These are phyloP conservation scores for Prostheceraeus crozeri DNA, from an alignment of 2,888 invertebrate genomes.

Conservation along the genomic window DNA sequence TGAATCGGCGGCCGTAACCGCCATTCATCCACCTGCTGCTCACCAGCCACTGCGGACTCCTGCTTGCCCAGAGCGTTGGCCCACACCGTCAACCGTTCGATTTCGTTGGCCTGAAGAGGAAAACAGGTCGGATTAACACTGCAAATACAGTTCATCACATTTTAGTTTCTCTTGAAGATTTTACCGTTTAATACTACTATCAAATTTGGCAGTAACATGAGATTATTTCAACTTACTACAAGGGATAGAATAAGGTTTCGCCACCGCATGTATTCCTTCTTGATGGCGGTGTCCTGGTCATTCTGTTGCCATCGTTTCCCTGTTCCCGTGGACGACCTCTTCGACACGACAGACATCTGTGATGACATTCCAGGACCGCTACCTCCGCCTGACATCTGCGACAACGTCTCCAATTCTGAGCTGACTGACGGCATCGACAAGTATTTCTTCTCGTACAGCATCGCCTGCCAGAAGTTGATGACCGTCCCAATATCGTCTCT, in stretches of 20 bases:
- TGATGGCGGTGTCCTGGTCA: constrained; percentile 25
- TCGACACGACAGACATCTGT: no score
- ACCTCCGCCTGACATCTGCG: background rate
- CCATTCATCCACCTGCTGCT: constrained; percentile 75
- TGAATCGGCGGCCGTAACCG: constrained; percentile 68
- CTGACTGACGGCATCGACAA: constrained; percentile 43
- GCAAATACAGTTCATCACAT: constrained; percentile 4
- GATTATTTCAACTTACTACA: constrained; percentile 63
- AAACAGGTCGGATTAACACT: background rate
- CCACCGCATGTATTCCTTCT: constrained; percentile 83
- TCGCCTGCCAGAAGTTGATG: constrained; percentile 86
- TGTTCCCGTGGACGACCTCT: no score
- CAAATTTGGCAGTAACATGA: no score
- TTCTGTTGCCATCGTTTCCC: no score
- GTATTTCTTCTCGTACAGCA: constrained; percentile 65
- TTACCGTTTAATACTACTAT: background rate
- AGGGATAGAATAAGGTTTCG: constrained; percentile 84
- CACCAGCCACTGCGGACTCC: constrained; percentile 68
- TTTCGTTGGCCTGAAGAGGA: constrained; percentile 61
- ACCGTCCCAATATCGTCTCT: constrained; percentile 80
- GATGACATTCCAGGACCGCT: no score
- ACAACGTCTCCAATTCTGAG: constrained; percentile 26
- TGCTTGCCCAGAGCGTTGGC: constrained; percentile 78
- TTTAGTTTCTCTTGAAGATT: background rate
- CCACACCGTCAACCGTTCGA: constrained; percentile 88